Base-by-base conservation (phyloP, 2,888 invertebrate genomes). In the Eilema caniola region DNA sequence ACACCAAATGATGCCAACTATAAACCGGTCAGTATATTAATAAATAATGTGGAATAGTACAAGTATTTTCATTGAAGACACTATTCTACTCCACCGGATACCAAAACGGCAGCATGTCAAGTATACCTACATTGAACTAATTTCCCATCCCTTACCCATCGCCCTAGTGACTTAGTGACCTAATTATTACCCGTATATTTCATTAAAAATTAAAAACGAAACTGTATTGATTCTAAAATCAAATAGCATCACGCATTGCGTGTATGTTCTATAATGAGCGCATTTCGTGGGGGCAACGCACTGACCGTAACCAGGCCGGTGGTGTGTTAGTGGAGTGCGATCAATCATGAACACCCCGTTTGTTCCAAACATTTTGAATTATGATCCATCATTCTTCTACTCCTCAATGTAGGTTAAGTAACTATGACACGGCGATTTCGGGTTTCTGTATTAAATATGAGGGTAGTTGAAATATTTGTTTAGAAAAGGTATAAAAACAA, bases 321-420 rank as follows among this genome's bases (percentile, higher is more conserved):
- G 70, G 76, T 71, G 33, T 28, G 81, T 76, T 81, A 69, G 74
- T 66, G 70, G 76, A 71, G 37, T 41, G 68, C 85, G 80, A 88
- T 88, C 87, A 85, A 89, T 89, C 88, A 87, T 69, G 69, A 69
- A 76, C 80, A 70, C 65, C 76, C 76, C 80, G 76, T 84, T 83
- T 74, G 64, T 77, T 72, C 75, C 71, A 25, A 67, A 77, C 79
- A 80, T 79, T 71, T 79, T 76, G 74, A 88, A 80, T 79, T 71
- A 80, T 76, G 74, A 88, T 88, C 88, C 81, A 88, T 88, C 89
- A 88, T 83, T 57, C 73, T 69, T 70, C 77, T 77, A 74, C 68
- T 74, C 72, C 75, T 66, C 28, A 25, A 78, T 70, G 73, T 78
- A 76, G 76, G 80, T 78, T 82, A 80, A 80, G 73, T 76, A 23